These are phyloP conservation scores for Pandion haliaetus DNA, from an alignment of 2,113 vertebrate species.

Conservation along the genomic window DNA sequence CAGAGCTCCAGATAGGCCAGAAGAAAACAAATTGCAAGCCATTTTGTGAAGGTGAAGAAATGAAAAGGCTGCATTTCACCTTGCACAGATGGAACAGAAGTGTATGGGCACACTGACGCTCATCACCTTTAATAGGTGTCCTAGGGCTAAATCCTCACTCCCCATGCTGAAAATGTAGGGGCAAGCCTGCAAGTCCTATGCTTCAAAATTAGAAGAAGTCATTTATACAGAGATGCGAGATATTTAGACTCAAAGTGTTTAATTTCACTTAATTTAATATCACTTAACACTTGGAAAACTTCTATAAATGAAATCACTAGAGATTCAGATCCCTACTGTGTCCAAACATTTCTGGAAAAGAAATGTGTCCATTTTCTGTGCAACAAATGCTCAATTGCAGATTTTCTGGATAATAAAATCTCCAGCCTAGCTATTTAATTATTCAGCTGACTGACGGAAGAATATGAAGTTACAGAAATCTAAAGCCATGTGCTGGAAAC, in stretches of 20 bases:
- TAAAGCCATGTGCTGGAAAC: neutral
- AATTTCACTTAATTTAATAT: constrained; percentile 61
- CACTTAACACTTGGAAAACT: constrained; percentile 59
- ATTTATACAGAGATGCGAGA: constrained; percentile 38
- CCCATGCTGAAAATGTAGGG: neutral
- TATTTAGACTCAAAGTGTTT: constrained; percentile 51
- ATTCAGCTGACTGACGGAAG: constrained; percentile 66
- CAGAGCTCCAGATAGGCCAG: neutral
- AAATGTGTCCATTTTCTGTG: constrained; percentile 41
- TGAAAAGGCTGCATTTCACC: neutral
- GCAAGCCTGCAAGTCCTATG: neutral
- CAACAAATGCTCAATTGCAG: constrained; percentile 41
- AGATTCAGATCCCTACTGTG: constrained; percentile 25
- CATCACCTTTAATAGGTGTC: constrained; percentile 3
- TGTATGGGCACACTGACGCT: neutral
- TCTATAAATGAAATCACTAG: constrained; percentile 28
- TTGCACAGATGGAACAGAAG: neutral
- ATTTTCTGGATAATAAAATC: constrained; percentile 62
- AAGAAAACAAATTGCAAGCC: neutral
- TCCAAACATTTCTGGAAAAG: constrained; percentile 21
- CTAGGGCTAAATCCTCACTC: constrained; percentile 3
- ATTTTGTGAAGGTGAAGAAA: neutral
- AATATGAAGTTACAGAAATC: constrained; percentile 14
- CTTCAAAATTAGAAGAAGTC: constrained; percentile 22
- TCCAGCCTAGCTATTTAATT: constrained; percentile 58